Conservation (phyloP, 2,797 vertebrate genomes). For the Allobates femoralis region DNA sequence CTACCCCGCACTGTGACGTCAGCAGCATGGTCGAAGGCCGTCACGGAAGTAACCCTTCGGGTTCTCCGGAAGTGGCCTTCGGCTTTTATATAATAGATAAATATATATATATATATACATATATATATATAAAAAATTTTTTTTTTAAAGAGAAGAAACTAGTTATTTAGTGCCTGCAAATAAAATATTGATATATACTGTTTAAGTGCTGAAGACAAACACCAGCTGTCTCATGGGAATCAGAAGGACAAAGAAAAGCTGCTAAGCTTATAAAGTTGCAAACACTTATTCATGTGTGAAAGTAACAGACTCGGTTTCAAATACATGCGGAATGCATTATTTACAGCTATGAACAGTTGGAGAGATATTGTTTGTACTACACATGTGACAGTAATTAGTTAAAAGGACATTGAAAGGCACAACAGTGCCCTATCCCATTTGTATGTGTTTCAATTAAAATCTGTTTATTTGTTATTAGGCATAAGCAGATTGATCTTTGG, state of each 20-base stretch:
- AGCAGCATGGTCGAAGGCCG: too few relatives aligned
- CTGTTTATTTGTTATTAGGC: not conserved
- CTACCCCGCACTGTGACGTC: too few relatives aligned
- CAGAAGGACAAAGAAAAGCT: slow-evolving; percentile 9
- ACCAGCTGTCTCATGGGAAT: slow-evolving; percentile 22
- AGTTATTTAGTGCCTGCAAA: not conserved
- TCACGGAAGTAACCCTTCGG: too few relatives aligned
- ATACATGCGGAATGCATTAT: slow-evolving; percentile 3
- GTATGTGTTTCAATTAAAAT: not conserved
- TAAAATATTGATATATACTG: slow-evolving; percentile 6
- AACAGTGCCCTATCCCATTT: not conserved
- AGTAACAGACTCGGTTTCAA: slow-evolving; percentile 14
- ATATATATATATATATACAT: not conserved
- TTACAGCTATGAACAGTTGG: slow-evolving; percentile 9
- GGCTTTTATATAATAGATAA: too few relatives aligned
- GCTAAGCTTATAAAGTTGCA: slow-evolving; percentile 1
- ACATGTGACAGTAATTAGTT: slow-evolving; percentile 7
- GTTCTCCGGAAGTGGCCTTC: too few relatives aligned
- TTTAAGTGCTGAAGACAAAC: slow-evolving; percentile 19
- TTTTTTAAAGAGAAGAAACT: not conserved
- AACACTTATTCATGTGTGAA: slow-evolving; percentile 16
- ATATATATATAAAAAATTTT: not conserved
- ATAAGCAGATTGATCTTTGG: not conserved
- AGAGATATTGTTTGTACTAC: not conserved
- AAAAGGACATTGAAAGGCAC: not conserved